Evolutionary conservation across 92 coral and sea anemone genomes (phyloP), one percentile per base, ranked within the genome.

Genomic region (Hydrozoanthus gracilis): DNA sequence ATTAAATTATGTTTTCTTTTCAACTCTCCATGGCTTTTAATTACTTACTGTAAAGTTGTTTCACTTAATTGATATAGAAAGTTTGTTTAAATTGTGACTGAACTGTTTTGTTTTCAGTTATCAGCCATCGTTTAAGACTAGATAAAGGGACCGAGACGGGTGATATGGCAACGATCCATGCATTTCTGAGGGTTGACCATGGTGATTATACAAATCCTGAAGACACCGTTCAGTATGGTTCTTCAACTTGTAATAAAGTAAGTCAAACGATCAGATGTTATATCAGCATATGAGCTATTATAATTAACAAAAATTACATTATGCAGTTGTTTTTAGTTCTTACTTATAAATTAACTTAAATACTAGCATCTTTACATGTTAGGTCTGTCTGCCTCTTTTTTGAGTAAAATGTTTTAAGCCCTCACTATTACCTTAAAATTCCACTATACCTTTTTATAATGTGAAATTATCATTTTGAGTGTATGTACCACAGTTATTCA

Each of bases 111-210:
- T 82, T 88, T 6, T 13, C 85, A 92, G 95, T 92, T 47, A 87
- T 92, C 84, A 90, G 93, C 82, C 54, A 87, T 71, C 92, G 78
- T 66, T 82, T 87, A 51, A 90, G 95, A 92, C 87, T 92, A 10
- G 93, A 92, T 82, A 92, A 92, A 78, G 95, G 95, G 68, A 92
- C 92, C 50, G 95, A 92, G 67, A 89, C 95, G 2, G 92, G 95
- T 71, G 85, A 90, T 68, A 90, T n/a, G n/a, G n/a, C n/a, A n/a
- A n/a, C n/a, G n/a, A n/a, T n/a, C n/a, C n/a, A n/a, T n/a, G n/a
- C n/a, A 90, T 92, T 90, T 86, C 78, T 90, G 72, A 87, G 93
- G 65, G 70, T 74, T 62, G 56, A 82, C 65, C 62, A 86, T 80
- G 89, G 77, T 67, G 77, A 92, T 4, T 88, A 73, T 13, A 16